Base-by-base conservation (phyloP, 2,888 invertebrate species). In the Zonitis immaculata region DNA sequence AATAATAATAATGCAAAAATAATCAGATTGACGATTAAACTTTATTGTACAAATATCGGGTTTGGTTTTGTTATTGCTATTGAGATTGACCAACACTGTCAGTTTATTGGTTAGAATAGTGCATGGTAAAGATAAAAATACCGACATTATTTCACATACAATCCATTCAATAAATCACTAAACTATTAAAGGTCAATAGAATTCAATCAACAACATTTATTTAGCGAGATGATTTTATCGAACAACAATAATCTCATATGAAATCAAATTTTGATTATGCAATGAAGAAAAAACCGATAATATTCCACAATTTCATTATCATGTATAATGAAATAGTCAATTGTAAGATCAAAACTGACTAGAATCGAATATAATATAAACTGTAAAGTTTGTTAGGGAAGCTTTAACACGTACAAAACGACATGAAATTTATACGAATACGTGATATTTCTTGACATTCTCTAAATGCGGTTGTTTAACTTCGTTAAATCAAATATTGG, bases 371-470 rank as follows among this genome's bases (percentile, higher is more conserved):
- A 27, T 27, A 48, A 30, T 57, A 59, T 59, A 59, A 61, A 57
- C 56, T 58, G 43, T 42, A 49, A 61, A 57, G 59, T 57, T 58
- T 54, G 53, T 51, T 35, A 35, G 51, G 51, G 46, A 56, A 59
- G 59, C 48, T 51, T 55, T 51, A 55, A 57, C 59, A 61, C 59
- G 61, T 59, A 58, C 56, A 47, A 27, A 52, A 47, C 47, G 54
- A 42, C 49, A 51, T 58, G 53, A 47, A 61, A 58, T 61, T 59
- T 57, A 61, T 58, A 55, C 52, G 58, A 58, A 59, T 61, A 61
- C 61, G 61, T 61, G 61, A 59, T 56, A 56, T 58, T 58, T 58
- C 54, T 58, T 56, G 52, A 47, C 52, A 39, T 44, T 45, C 28
- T 45, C 42, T 39, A 51, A 48, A 32, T 48, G 26, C 53, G 22